Evolutionary conservation across 2,888 invertebrate genomes (phyloP), one percentile per base, ranked within the genome.

Genomic region (Stramonita haemastoma): DNA sequence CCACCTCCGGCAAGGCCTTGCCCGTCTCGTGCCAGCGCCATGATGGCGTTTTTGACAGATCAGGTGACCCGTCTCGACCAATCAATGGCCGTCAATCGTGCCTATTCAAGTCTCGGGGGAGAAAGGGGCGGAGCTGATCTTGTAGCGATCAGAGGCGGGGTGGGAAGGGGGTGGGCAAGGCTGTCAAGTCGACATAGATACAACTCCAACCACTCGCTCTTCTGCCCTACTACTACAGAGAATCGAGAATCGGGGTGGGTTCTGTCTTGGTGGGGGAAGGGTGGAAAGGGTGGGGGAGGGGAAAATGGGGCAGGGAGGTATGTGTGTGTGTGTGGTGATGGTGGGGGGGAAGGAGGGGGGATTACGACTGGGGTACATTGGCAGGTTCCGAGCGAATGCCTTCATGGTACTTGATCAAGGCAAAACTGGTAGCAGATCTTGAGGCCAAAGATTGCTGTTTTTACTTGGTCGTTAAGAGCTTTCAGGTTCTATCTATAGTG

Each of bases 41-140:
- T 88, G 84, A 57, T 77, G 79, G 81, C 60, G 81, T 34, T 57
- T n/a, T 79, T 81, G 81, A 79, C 87, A 81, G 57, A 57, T 81
- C 87, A 88, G 79, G 60, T 88, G 87, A 88, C 81, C 87, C 79
- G 57, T 60, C 57, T 77, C 60, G 34, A 57, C 87, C 87, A 88
- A 88, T 88, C 87, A 60, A 57, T 79, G 79, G 60, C 57, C 79
- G 87, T 79, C 81, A 79, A 60, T 46, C 32, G 34, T 34, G 34
- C 26, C 26, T 26, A 79, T 57, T 57, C 81, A 32, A n/a, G 81
- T 60, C 87, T 19, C 32, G 32, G 13, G 81, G 81, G 79, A 79
- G 29, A 88, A 81, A 57, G 79, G 87, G 87, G 87, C 87, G 87
- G 87, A 60, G 87, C 60, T 60, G 81, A 60, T 86, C 86, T 32